phyloP scores from a whole-genome alignment of 2,113 vertebrate species.

The Castor canadensis region DNA sequence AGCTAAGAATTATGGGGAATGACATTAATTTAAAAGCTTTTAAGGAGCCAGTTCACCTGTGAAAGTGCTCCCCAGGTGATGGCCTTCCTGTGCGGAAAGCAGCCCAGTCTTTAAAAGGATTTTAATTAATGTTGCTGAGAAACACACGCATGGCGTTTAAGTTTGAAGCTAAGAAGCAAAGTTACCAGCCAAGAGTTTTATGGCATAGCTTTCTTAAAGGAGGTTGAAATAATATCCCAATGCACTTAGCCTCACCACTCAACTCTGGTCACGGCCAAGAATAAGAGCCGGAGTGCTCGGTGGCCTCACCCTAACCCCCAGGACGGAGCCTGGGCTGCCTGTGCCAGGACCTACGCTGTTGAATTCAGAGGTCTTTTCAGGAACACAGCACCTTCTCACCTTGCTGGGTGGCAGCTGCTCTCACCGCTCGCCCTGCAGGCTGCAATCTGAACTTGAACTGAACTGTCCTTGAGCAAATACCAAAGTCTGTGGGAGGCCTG shows the following conservation, averaged over 20 bases:
- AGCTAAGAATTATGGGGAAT: slow-evolving; percentile 56
- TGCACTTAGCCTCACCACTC: neutral
- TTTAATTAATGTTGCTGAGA: slow-evolving; percentile 53
- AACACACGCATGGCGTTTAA: neutral
- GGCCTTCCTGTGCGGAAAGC: slow-evolving; percentile 48
- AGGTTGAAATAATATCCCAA: neutral
- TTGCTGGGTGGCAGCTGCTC: neutral
- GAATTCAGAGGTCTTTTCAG: neutral
- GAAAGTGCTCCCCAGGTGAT: slow-evolving; percentile 55
- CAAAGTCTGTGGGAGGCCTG: no score
- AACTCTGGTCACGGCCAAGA: neutral
- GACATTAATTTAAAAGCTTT: slow-evolving; percentile 65
- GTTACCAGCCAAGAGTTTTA: slow-evolving; percentile 60
- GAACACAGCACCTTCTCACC: rapidly evolving
- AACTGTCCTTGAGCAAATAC: rapidly evolving
- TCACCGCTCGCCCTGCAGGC: rapidly evolving
- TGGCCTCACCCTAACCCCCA: neutral
- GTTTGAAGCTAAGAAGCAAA: neutral
- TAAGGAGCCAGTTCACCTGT: slow-evolving; percentile 63
- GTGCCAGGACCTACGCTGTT: rapidly evolving
- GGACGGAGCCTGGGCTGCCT: rapidly evolving
- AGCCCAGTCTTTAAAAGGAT: slow-evolving; percentile 41
- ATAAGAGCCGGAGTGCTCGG: neutral
- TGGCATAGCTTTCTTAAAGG: neutral
- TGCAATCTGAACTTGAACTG: neutral